Base-by-base conservation (phyloP, 2,888 invertebrate genomes). In the Sinhomidia bicolor region DNA sequence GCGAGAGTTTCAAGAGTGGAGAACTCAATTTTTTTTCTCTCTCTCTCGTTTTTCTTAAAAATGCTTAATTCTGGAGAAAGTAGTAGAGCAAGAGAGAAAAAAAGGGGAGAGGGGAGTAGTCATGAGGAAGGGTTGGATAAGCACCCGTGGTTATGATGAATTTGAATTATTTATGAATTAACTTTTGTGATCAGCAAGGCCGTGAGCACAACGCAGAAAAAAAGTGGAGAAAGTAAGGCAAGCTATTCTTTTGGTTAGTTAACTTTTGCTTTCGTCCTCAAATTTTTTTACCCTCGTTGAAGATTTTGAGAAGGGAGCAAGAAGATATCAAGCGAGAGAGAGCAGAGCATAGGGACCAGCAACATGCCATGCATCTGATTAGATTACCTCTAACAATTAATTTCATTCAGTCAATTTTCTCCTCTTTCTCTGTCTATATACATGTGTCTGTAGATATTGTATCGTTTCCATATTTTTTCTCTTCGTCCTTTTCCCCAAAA, bases 131-230 rank as follows among this genome's bases (percentile, higher is more conserved):
- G n/a, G n/a, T n/a, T n/a, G n/a, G n/a, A n/a, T n/a, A n/a, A n/a
- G n/a, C n/a, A n/a, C n/a, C n/a, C n/a, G 36, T 44, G 7, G 23
- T 14, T 60, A 23, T 80, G 80, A 81, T 81, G 86, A 86, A 74
- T 74, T 80, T 86, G 74, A 86, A 86, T 86, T 74, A 86, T 86
- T 71, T 81, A 86, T 81, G 86, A 85, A 85, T 85, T 68, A 57
- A 57, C 26, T 57, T 54, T 14, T n/a, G n/a, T n/a, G n/a, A n/a
- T n/a, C n/a, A n/a, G n/a, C n/a, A n/a, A n/a, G n/a, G n/a, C n/a
- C n/a, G 36, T 10, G 9, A 29, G 20, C 32, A 60, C 3, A 47
- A 12, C 5, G 47, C 36, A 51, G 62, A 7, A 26, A 1, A 20
- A 54, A 17, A 2, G 23, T 44, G 20, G 10, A 29, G 41, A 14